A percentile compares a stretch with the other conserved stretches of the same genome.
These are phyloP conservation scores for Gryon sp. DNA, from an alignment of 1,140 invertebrate genomes.

Conservation along the genomic window DNA sequence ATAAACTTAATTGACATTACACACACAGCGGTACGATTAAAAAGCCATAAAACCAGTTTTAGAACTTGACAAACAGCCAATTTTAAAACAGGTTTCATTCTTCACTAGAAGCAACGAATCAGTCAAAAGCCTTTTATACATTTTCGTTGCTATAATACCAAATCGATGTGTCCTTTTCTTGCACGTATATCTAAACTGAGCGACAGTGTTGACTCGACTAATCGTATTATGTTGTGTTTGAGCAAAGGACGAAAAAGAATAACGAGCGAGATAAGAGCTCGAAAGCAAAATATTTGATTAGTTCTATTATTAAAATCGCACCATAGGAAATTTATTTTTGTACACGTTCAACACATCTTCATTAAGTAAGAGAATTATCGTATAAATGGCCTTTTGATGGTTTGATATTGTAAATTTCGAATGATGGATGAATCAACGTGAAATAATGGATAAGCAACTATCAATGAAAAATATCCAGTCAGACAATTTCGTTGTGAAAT, in stretches of 20 bases:
- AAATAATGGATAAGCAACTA: neutral
- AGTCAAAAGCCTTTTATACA: slow-evolving; percentile 62
- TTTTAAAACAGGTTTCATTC: slow-evolving; percentile 64
- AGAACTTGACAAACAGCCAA: slow-evolving; percentile 63
- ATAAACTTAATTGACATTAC: slow-evolving; percentile 66
- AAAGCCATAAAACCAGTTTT: slow-evolving; percentile 64
- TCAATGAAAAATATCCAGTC: too few species aligned
- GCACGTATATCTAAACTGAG: slow-evolving; percentile 2
- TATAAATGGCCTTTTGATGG: slow-evolving; percentile 12
- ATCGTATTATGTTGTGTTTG: slow-evolving; percentile 54
- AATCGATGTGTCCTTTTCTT: slow-evolving; percentile 20
- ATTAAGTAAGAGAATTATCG: slow-evolving; percentile 25
- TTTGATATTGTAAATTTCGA: neutral
- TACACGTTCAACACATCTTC: slow-evolving; percentile 23
- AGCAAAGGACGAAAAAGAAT: slow-evolving; percentile 21
- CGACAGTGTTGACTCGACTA: slow-evolving; percentile 46
- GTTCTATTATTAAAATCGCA: slow-evolving; percentile 31
- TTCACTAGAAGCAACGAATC: slow-evolving; percentile 53
- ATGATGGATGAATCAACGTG: neutral
- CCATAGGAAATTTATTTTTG: slow-evolving; percentile 14
- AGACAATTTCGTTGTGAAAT: too few species aligned
- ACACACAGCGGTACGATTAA: slow-evolving; percentile 61
- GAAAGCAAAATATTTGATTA: slow-evolving; percentile 45
- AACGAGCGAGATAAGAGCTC: slow-evolving; percentile 33
- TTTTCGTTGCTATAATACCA: slow-evolving; percentile 43